A percentile compares a stretch with the other conserved stretches of the same genome.
Evolutionary conservation across 2,797 vertebrate species (phyloP).

Genomic region (Chaetodon trifasciatus): DNA sequence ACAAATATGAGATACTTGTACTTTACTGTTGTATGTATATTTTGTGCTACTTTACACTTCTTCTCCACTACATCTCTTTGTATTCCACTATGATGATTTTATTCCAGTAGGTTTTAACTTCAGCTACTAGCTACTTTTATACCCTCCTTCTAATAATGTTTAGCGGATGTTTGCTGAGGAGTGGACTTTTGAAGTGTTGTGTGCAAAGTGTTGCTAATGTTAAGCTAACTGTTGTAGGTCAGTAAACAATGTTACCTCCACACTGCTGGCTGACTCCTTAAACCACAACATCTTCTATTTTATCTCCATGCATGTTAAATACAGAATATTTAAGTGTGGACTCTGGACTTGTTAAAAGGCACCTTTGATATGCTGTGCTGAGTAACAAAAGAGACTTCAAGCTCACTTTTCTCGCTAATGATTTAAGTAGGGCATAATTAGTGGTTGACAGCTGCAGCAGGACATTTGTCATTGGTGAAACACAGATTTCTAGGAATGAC

Average conservation of each 20-base stretch:
- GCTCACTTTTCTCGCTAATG: conserved; percentile 75
- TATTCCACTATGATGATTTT: too few species aligned
- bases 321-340: background rate
- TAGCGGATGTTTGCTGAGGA: too few species aligned
- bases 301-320: background rate
- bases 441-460: conserved; percentile 73
- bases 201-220: too few species aligned
- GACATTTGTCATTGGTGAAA: conserved; percentile 77
- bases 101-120: too few species aligned
- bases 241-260: too few species aligned
- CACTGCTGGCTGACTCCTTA: background rate
- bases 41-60: too few species aligned
- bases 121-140: too few species aligned
- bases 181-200: too few species aligned
- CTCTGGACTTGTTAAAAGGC: background rate
- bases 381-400: conserved; percentile 56
- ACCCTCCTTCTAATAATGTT: too few species aligned
- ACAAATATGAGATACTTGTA: too few species aligned
- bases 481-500: conserved; percentile 58
- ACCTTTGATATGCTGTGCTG: background rate
- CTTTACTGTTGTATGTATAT: too few species aligned
- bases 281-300: background rate
- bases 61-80: too few species aligned
- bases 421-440: conserved; percentile 79
- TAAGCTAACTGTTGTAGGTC: background rate